phyloP scores from a whole-genome alignment of 2,113 vertebrate genomes.

The Hyla sarda region DNA sequence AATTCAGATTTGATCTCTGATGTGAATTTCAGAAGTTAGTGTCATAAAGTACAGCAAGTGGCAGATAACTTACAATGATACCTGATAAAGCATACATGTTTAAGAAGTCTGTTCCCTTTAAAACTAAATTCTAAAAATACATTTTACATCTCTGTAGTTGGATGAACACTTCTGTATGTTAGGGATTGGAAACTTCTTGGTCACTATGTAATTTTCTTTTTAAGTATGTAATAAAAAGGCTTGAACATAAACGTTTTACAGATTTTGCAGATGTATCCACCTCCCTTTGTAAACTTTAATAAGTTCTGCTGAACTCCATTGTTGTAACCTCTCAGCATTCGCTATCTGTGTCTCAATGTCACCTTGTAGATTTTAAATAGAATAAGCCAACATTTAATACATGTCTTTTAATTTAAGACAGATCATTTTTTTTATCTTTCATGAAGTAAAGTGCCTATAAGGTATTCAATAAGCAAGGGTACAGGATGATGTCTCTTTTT shows the following conservation, averaged over 20 bases:
- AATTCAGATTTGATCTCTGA: no score
- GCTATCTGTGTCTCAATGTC: conserved; percentile 12
- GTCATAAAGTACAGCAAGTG: no score
- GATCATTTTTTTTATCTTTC: conserved; percentile 22
- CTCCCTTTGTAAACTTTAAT: background rate
- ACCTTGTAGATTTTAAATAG: conserved; percentile 9
- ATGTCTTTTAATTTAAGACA: conserved; percentile 22
- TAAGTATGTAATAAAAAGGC: background rate
- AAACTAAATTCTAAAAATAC: background rate
- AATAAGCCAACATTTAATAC: conserved; percentile 17
- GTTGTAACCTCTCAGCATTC: background rate
- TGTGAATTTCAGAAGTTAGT: no score
- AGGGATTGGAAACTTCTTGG: background rate
- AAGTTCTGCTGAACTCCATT: background rate
- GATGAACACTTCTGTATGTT: background rate
- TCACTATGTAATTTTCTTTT: background rate
- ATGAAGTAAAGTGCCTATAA: conserved; percentile 53
- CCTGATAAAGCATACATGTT: background rate
- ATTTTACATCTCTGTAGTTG: background rate
- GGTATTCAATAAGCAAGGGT: conserved; percentile 50
- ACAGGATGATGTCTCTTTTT: conserved; percentile 32
- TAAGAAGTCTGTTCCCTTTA: background rate
- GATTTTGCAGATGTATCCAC: background rate
- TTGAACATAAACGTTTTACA: background rate
- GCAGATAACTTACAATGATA: background rate